Evolutionary conservation across 2,113 vertebrate species (phyloP).

Genomic region (Marmota flaviventris): DNA sequence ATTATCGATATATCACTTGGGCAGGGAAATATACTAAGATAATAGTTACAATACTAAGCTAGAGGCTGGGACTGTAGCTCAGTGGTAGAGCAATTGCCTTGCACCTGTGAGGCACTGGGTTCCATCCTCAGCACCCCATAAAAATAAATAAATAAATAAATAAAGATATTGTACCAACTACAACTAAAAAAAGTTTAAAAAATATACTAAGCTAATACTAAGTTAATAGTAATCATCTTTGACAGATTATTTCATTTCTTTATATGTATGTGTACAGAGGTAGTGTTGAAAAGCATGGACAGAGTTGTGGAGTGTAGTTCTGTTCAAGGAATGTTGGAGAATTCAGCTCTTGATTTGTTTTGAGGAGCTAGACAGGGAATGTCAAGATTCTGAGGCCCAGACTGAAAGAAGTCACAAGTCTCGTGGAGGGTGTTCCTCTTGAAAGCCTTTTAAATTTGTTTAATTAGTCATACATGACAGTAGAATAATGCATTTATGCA

Average conservation of each 20-base stretch:
- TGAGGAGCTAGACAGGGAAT: neutral
- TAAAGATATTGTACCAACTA: too few relatives aligned
- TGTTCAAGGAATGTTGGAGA: neutral
- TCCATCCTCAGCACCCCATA: too few relatives aligned
- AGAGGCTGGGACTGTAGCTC: too few relatives aligned
- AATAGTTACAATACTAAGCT: too few relatives aligned
- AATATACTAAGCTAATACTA: too few relatives aligned
- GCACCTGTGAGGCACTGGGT: too few relatives aligned
- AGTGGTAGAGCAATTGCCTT: too few relatives aligned
- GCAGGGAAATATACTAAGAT: neutral
- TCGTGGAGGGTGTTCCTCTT: neutral
- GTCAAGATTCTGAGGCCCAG: neutral
- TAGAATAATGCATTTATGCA: too few relatives aligned
- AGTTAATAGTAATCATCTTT: neutral
- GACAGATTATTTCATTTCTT: neutral
- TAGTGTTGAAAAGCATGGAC: neutral
- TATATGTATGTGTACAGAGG: neutral
- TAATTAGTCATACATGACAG: too few relatives aligned
- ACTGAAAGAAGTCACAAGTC: fast-evolving
- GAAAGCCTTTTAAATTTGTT: neutral
- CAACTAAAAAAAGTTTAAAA: too few relatives aligned
- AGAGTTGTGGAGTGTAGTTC: neutral
- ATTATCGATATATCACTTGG: neutral
- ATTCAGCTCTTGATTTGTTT: neutral
- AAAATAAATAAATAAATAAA: too few relatives aligned